Conservation (phyloP, 2,888 invertebrate species). For the Dromius quadrimaculatus region DNA sequence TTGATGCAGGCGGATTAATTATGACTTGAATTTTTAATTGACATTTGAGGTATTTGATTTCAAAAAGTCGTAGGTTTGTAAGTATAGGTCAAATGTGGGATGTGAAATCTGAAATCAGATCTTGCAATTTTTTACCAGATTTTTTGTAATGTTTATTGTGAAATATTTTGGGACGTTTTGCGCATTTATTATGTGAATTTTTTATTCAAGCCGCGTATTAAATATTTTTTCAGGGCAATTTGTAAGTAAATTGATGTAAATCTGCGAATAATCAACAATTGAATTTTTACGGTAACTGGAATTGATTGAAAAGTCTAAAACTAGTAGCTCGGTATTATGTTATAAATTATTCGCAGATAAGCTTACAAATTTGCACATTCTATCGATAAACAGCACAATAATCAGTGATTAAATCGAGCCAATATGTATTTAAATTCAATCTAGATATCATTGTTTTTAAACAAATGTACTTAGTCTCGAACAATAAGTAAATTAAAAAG, state of each 20-base stretch:
- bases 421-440: slow-evolving; percentile 14
- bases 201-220: background rate
- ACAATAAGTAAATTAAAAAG: slow-evolving; percentile 28
- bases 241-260: too few relatives aligned
- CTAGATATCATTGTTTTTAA: background rate
- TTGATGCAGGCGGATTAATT: slow-evolving; percentile 27
- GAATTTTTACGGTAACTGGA: too few relatives aligned
- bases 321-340: too few relatives aligned
- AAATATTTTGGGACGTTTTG: slow-evolving; percentile 8
- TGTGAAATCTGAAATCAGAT: slow-evolving; percentile 26
- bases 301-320: too few relatives aligned
- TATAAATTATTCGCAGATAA: too few relatives aligned
- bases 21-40: slow-evolving; percentile 21
- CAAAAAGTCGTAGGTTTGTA: background rate
- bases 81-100: slow-evolving; percentile 19
- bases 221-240: background rate
- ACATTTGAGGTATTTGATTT: slow-evolving; percentile 22
- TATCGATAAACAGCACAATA: too few relatives aligned
- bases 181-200: background rate
- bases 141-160: slow-evolving; percentile 28
- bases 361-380: too few relatives aligned
- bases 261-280: too few relatives aligned
- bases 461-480: slow-evolving; percentile 1
- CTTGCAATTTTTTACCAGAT: slow-evolving; percentile 28
- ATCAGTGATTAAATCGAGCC: background rate